Conservation (phyloP, 2,888 invertebrate species). For the Drosophila phalerata region DNA sequence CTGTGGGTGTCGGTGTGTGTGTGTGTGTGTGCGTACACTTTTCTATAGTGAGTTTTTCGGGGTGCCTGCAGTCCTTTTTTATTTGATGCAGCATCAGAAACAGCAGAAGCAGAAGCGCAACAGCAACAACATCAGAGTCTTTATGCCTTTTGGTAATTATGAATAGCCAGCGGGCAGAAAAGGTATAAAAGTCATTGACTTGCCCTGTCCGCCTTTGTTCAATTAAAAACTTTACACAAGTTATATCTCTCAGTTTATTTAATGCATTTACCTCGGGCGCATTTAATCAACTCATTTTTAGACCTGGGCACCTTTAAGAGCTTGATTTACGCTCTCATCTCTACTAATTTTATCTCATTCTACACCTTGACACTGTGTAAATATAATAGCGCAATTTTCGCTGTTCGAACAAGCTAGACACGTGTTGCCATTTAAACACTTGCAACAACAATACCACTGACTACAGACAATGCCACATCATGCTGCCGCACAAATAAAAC, state of each 20-base stretch:
- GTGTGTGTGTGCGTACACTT: conserved; percentile 17
- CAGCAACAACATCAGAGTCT: conserved; percentile 34
- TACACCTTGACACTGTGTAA: conserved; percentile 27
- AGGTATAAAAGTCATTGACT: conserved; percentile 65
- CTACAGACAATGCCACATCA: conserved; percentile 33
- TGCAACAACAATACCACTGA: conserved; percentile 24
- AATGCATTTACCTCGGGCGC: conserved; percentile 42
- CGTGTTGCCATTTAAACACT: conserved; percentile 54
- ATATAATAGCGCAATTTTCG: conserved; percentile 23
- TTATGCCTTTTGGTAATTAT: conserved; percentile 68
- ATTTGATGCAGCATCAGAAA: conserved; percentile 26
- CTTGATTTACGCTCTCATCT: conserved; percentile 16
- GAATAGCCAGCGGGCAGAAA: conserved; percentile 68
- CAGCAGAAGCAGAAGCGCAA: conserved; percentile 5
- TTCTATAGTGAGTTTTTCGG: conserved; percentile 38
- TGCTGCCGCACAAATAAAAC: conserved; percentile 47
- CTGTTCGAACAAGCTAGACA: conserved; percentile 31
- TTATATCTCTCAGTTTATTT: conserved; percentile 64
- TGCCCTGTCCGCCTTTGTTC: conserved; percentile 49
- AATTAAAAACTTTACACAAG: conserved; percentile 68
- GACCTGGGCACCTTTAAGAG: conserved; percentile 5
- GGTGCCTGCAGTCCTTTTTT: conserved; percentile 48
- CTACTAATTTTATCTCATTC: not conserved
- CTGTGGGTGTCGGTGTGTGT: not conserved
- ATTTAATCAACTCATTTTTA: conserved; percentile 55